phyloP scores from a whole-genome alignment of 2,113 vertebrate species.

The Cyanoderma ruficeps region DNA sequence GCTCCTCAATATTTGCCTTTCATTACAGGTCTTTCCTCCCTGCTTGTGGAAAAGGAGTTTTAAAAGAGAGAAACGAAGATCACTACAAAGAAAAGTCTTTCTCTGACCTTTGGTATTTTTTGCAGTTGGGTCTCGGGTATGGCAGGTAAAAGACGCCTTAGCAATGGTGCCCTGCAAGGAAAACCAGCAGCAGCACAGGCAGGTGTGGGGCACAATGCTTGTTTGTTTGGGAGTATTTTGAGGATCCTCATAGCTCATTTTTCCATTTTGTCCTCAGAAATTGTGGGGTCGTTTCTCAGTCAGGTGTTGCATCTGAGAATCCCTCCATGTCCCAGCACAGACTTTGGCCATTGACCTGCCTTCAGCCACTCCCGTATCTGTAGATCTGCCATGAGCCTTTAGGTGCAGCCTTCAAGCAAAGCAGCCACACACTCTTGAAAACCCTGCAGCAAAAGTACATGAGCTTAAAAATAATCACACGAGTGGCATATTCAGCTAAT shows the following conservation, averaged over 20 bases:
- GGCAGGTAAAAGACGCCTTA: not conserved
- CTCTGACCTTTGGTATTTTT: not conserved
- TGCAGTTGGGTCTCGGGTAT: not conserved
- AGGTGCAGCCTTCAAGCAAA: not conserved
- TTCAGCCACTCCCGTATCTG: not conserved
- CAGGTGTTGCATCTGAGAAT: not conserved
- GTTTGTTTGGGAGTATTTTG: not conserved
- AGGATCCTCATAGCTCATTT: not conserved
- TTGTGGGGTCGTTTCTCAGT: not conserved
- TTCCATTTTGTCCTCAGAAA: not conserved
- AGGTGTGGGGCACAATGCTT: accelerated
- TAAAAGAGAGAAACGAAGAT: not conserved
- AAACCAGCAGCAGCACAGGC: not conserved
- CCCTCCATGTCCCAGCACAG: not conserved
- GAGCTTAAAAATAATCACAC: not conserved
- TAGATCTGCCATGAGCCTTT: accelerated
- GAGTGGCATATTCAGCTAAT: not conserved
- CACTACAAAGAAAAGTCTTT: not conserved
- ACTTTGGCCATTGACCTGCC: not conserved
- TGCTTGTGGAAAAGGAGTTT: not conserved
- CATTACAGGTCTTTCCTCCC: not conserved
- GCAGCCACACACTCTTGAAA: not conserved
- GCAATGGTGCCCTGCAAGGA: not conserved
- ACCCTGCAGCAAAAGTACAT: not conserved
- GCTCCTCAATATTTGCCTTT: slow-evolving; percentile 27